Evolutionary conservation across 2,797 vertebrate species (phyloP).

Genomic region (Centroberyx gerrardi): DNA sequence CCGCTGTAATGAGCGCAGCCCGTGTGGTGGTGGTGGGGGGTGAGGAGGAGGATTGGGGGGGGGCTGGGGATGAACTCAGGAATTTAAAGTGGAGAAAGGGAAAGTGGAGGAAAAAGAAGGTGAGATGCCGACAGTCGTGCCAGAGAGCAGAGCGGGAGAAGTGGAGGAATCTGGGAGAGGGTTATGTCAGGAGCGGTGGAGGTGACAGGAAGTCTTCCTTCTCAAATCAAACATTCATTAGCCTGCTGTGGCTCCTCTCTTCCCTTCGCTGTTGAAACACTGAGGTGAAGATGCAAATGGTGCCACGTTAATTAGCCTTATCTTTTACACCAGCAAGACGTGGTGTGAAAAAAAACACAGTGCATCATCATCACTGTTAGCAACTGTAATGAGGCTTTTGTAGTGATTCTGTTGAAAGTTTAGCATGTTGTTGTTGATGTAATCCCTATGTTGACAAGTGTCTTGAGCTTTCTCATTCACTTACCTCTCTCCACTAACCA

Average conservation of each 20-base stretch:
- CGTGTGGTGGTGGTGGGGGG: conserved; percentile 62
- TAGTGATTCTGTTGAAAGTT: conserved; percentile 45
- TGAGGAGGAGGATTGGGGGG: neutral
- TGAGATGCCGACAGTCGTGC: conserved; percentile 55
- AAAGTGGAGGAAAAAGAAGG: conserved; percentile 58
- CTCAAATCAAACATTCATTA: conserved; percentile 82
- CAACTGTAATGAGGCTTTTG: conserved; percentile 65
- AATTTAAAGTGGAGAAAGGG: conserved; percentile 75
- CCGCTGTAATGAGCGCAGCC: conserved; percentile 83
- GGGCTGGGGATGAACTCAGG: conserved; percentile 61
- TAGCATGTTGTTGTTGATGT: conserved; percentile 46
- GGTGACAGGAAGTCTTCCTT: conserved; percentile 72
- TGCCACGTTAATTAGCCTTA: conserved; percentile 73
- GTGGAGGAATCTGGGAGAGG: conserved; percentile 57
- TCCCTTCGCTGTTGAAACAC: conserved; percentile 63
- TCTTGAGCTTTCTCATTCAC: conserved; percentile 28
- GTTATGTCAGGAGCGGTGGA: conserved; percentile 60
- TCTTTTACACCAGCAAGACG: conserved; percentile 71
- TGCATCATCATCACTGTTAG: conserved; percentile 49
- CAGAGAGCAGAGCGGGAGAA: conserved; percentile 57
- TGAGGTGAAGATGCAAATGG: conserved; percentile 69
- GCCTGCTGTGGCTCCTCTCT: conserved; percentile 59
- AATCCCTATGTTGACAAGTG: conserved; percentile 14
- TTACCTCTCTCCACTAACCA: neutral
- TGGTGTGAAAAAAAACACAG: conserved; percentile 29